Conservation (phyloP, 2,797 vertebrate genomes). For the Phrynocephalus guinanensis region DNA sequence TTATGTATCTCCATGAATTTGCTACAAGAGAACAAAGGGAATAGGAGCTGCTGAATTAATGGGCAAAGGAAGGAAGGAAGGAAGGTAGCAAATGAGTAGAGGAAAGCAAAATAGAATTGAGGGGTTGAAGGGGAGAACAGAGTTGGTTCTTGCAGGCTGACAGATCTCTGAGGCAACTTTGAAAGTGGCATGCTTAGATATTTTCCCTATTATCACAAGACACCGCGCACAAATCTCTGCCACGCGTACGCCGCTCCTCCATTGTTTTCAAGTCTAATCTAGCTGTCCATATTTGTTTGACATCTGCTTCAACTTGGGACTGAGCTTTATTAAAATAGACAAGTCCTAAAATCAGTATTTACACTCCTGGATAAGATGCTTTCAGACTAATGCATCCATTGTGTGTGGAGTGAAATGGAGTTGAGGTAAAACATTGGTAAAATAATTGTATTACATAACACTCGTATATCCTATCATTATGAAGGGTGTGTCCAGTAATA, state of each 20-base stretch:
- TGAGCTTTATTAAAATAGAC: slow-evolving; percentile 26
- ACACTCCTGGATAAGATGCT: background rate
- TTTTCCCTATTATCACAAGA: background rate
- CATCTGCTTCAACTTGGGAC: slow-evolving; percentile 10
- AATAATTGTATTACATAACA: background rate
- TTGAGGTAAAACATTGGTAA: slow-evolving; percentile 12
- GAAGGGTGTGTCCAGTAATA: background rate
- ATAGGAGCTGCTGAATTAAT: background rate
- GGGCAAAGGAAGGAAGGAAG: too few species aligned
- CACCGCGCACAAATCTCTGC: background rate
- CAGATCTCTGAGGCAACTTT: too few species aligned
- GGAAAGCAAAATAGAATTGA: background rate
- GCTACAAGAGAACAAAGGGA: background rate
- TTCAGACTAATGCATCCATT: background rate
- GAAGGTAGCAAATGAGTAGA: background rate
- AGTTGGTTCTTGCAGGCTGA: background rate
- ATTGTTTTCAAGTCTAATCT: background rate
- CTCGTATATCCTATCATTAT: slow-evolving; percentile 9
- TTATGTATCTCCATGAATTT: too few species aligned
- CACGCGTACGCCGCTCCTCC: background rate
- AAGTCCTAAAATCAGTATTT: background rate
- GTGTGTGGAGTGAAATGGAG: slow-evolving; percentile 6
- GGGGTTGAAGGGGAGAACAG: background rate
- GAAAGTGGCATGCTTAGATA: too few species aligned
- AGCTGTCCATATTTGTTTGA: background rate